Conservation (phyloP, 2,797 vertebrate species). For the Gymnopithys bicolor region DNA sequence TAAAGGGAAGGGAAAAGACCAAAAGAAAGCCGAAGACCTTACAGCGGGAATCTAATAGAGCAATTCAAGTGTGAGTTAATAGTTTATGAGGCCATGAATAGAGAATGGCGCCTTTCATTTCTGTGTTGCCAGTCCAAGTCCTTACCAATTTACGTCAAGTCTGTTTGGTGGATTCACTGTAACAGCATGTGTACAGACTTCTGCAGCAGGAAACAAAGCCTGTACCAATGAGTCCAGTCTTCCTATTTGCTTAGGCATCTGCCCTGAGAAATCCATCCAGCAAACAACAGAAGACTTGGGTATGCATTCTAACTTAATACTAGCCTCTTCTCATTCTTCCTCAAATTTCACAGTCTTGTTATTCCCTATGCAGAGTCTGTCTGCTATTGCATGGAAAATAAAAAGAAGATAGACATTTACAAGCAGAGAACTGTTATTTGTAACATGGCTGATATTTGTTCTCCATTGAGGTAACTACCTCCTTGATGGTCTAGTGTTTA, state of each 20-base stretch:
- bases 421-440: background rate
- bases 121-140: background rate
- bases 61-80: background rate
- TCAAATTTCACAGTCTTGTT: background rate
- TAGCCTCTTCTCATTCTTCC: background rate
- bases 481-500: background rate
- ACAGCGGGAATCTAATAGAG: background rate
- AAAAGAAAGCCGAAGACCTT: background rate
- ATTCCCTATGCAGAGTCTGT: background rate
- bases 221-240: background rate
- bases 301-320: background rate
- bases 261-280: background rate
- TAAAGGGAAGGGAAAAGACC: background rate
- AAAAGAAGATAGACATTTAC: background rate
- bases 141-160: background rate
- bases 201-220: background rate
- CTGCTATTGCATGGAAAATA: background rate
- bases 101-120: conserved; percentile 33
- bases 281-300: background rate
- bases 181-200: background rate
- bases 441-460: background rate
- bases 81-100: background rate
- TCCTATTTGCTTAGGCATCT: background rate
- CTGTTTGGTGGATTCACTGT: background rate
- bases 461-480: background rate